phyloP scores from a whole-genome alignment of 2,113 vertebrate genomes.

The Bambusicola thoracicus region DNA sequence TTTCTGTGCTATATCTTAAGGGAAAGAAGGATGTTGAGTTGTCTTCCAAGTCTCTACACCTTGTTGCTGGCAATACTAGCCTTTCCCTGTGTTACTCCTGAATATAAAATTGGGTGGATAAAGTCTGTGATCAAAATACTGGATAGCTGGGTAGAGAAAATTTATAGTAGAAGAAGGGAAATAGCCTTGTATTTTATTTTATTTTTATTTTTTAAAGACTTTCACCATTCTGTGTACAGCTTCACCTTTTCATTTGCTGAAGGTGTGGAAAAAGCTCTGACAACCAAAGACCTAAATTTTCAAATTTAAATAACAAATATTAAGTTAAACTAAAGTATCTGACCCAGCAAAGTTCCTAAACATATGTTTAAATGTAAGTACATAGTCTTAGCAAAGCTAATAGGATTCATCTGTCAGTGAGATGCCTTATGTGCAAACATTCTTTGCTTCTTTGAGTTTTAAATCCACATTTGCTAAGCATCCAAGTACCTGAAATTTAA shows the following conservation, averaged over 20 bases:
- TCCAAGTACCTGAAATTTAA: background rate
- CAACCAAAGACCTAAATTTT: background rate
- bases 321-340: background rate
- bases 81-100: background rate
- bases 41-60: background rate
- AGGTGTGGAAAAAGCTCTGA: background rate
- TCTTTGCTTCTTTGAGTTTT: background rate
- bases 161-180: background rate
- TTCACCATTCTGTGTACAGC: background rate
- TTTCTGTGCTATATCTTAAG: background rate
- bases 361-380: background rate
- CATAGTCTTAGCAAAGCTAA: background rate
- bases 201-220: background rate
- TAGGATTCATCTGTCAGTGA: conserved; percentile 19
- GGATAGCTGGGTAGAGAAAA: background rate
- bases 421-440: background rate
- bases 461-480: background rate
- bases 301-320: background rate
- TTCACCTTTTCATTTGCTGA: background rate
- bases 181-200: background rate
- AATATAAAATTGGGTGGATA: background rate
- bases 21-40: background rate
- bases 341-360: background rate
- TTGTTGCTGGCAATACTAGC: background rate
- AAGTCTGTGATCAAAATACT: background rate